These are phyloP conservation scores for Lamprologus sp. DNA, from an alignment of 2,113 vertebrate species.

Conservation along the genomic window DNA sequence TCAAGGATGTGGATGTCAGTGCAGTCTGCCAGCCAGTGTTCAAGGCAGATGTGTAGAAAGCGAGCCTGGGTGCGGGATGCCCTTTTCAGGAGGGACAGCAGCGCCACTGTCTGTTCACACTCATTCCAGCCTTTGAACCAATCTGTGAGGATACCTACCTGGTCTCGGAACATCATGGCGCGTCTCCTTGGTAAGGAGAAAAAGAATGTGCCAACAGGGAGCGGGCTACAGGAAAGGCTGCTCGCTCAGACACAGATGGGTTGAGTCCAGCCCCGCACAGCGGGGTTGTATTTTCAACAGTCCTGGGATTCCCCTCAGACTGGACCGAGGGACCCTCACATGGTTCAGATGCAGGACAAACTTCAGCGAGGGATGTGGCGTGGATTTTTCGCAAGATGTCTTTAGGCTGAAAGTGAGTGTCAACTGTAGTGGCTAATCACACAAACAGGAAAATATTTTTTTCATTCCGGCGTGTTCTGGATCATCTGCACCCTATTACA, in stretches of 20 bases:
- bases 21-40: constrained; percentile 92
- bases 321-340: constrained; percentile 70
- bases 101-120: constrained; percentile 94
- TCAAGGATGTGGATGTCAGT: constrained; percentile 90
- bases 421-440: background rate
- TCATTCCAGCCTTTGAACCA: constrained; percentile 98
- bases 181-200: constrained; percentile 55
- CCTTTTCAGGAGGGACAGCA: constrained; percentile 88
- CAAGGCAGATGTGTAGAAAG: constrained; percentile 94
- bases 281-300: constrained; percentile 53
- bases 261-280: constrained; percentile 59
- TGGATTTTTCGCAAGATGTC: background rate
- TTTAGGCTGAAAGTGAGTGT: background rate
- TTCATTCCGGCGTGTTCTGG: constrained; percentile 38
- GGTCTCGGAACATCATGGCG: constrained; percentile 99
- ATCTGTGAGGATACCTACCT: constrained; percentile 90
- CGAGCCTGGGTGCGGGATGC: constrained; percentile 91
- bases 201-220: constrained; percentile 24
- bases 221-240: constrained; percentile 24
- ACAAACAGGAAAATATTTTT: background rate
- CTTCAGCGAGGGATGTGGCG: constrained; percentile 1
- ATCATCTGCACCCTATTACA: constrained; percentile 33
- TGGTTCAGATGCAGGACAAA: constrained; percentile 61
- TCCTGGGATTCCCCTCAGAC: constrained; percentile 70
- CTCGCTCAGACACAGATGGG: constrained; percentile 25